These are phyloP conservation scores for Phoenicopterus ruber DNA, from an alignment of 2,113 vertebrate genomes.

Conservation along the genomic window DNA sequence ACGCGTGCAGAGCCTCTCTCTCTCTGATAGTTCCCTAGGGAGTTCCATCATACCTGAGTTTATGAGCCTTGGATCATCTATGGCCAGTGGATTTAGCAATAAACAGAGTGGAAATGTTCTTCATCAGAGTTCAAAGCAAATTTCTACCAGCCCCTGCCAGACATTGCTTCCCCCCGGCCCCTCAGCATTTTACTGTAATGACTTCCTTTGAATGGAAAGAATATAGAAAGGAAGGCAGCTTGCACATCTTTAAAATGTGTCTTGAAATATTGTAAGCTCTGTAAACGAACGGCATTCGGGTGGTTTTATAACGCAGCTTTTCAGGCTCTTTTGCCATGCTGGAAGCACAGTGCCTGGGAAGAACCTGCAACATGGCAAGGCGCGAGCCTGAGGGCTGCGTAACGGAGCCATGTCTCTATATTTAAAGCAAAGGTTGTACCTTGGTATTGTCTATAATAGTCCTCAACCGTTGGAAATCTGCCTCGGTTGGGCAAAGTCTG, in stretches of 20 bases:
- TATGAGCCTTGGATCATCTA: conserved; percentile 53
- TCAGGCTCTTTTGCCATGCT: background rate
- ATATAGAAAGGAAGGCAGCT: conserved; percentile 41
- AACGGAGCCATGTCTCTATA: background rate
- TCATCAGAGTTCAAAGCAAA: conserved; percentile 53
- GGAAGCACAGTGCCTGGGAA: background rate
- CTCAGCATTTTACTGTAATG: conserved; percentile 17
- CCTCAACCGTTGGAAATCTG: background rate
- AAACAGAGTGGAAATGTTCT: conserved; percentile 57
- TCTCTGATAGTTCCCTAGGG: background rate
- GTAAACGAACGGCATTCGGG: background rate
- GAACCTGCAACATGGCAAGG: background rate
- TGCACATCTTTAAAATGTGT: conserved; percentile 60
- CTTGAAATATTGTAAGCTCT: background rate
- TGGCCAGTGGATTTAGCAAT: conserved; percentile 44
- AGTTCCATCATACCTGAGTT: conserved; percentile 46
- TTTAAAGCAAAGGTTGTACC: background rate
- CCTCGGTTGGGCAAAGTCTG: background rate
- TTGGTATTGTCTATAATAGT: background rate
- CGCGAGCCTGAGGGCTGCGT: background rate
- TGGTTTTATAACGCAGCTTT: background rate
- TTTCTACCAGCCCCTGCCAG: conserved; percentile 11
- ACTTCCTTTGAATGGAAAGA: conserved; percentile 62
- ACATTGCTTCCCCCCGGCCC: background rate
- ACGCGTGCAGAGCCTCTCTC: background rate